These are phyloP conservation scores for Siphamia tubifer DNA, from an alignment of 2,113 vertebrate species.

Conservation along the genomic window DNA sequence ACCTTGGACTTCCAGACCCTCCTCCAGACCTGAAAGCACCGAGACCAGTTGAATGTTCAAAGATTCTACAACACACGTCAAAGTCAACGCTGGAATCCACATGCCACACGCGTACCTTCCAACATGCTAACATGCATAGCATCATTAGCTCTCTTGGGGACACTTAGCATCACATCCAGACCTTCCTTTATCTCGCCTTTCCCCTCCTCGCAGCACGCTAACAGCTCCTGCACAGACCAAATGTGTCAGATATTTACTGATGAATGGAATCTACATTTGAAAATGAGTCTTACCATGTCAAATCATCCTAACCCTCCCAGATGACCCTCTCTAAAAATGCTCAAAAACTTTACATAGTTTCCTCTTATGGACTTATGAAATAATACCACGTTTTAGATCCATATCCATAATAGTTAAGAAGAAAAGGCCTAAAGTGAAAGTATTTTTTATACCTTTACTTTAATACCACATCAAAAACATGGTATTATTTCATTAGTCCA, in stretches of 20 bases:
- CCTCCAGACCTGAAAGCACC: conserved; percentile 83
- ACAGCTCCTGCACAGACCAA: conserved; percentile 84
- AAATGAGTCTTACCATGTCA: too few species aligned
- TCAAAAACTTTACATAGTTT: too few species aligned
- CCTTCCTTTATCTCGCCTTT: conserved; percentile 99
- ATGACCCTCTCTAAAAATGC: too few species aligned
- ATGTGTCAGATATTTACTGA: not conserved
- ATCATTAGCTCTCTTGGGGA: conserved; percentile 97
- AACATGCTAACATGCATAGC: conserved; percentile 99
- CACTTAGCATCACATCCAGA: conserved; percentile 97
- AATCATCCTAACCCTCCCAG: too few species aligned
- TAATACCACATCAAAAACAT: too few species aligned
- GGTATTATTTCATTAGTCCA: too few species aligned
- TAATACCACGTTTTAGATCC: too few species aligned
- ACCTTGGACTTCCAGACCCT: conserved; percentile 95
- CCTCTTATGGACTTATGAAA: too few species aligned
- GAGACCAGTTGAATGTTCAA: not conserved
- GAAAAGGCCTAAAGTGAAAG: too few species aligned
- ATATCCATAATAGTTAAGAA: too few species aligned
- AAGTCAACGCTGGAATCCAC: not conserved
- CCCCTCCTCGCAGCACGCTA: conserved; percentile 97
- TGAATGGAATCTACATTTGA: not conserved
- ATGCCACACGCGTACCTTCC: conserved; percentile 96
- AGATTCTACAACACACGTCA: not conserved
- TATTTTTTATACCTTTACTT: too few species aligned